A percentile compares a stretch with the other conserved stretches of the same genome.
These are phyloP conservation scores for Saccopteryx leptura DNA, from an alignment of 2,113 vertebrate species.

Conservation along the genomic window DNA sequence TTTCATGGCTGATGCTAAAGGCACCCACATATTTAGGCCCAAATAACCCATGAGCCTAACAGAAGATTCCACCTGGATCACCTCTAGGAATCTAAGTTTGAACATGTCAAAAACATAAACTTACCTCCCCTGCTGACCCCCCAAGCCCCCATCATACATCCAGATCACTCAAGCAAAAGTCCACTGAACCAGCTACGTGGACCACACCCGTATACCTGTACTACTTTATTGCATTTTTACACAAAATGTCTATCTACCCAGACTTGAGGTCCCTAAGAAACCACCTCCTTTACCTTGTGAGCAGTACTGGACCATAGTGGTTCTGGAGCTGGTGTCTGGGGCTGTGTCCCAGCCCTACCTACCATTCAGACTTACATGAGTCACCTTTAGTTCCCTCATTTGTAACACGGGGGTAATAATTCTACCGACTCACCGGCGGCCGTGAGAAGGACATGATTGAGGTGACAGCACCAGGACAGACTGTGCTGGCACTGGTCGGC, in stretches of 20 bases:
- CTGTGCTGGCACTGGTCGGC: background rate
- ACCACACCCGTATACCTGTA: background rate
- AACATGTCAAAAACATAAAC: slow-evolving; percentile 11
- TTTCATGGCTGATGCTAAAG: background rate
- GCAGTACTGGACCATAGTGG: background rate
- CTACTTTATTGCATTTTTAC: background rate
- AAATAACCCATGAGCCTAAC: background rate
- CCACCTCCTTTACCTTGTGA: background rate
- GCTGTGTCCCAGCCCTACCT: background rate
- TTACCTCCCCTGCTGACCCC: background rate
- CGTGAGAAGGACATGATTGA: background rate
- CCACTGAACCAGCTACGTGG: background rate
- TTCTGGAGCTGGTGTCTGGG: background rate
- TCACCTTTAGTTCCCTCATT: background rate
- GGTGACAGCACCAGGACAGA: background rate
- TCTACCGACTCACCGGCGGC: background rate
- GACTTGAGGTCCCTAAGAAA: background rate
- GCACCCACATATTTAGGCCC: background rate
- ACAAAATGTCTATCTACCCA: background rate
- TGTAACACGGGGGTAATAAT: background rate
- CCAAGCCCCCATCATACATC: background rate
- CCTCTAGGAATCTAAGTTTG: background rate
- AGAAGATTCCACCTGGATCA: background rate
- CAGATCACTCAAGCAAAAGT: background rate
- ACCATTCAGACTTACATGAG: background rate